Base-by-base conservation (phyloP, 2,888 invertebrate species). In the Ophioninae sp. region DNA sequence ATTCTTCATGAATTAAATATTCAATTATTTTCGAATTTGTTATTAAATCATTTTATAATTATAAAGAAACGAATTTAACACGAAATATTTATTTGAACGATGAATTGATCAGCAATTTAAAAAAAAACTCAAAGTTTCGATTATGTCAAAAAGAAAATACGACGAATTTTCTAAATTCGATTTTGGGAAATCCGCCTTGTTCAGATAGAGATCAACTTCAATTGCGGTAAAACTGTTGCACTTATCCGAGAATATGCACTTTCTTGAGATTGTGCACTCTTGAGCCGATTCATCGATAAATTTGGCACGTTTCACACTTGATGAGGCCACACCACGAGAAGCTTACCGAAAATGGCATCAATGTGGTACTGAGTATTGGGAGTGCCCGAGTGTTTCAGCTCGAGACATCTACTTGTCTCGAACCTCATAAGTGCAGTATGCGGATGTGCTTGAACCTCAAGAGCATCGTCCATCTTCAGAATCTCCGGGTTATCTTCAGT, bases 331-430 rank as follows among this genome's bases (percentile, higher is more conserved):
- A 23, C 20, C 56, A 17, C 73, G 30, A 39, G 58, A 68, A 82
- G 85, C 86, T 86, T 86, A 87, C 88, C 85, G 87, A 88, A 88
- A 87, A 51, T 80, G 82, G 79, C 83, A 86, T 88, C 81, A 85
- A 44, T 58, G 67, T 65, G 39, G 61, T 67, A 68, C 22, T 61
- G 23, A 81, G 61, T 76, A 82, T 65, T 75, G 67, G 72, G 65
- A 76, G 68, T 73, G 44, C 58, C 44, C n/a, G 41, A 81, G 82
- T 77, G 77, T 74, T n/a, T 59, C 51, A 65, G 79, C 69, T 81
- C 65, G 68, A 77, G 83, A 74, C 61, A 61, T 71, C 79, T 84
- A 81, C 79, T 86, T 85, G 81, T 84, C 86, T 73, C 41, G 58
- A 75, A 64, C 41, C 17, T 22, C 41, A 63, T n/a, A 13, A 68